Conservation (phyloP, 2,888 invertebrate genomes). For the Lepidochitona cinerea region DNA sequence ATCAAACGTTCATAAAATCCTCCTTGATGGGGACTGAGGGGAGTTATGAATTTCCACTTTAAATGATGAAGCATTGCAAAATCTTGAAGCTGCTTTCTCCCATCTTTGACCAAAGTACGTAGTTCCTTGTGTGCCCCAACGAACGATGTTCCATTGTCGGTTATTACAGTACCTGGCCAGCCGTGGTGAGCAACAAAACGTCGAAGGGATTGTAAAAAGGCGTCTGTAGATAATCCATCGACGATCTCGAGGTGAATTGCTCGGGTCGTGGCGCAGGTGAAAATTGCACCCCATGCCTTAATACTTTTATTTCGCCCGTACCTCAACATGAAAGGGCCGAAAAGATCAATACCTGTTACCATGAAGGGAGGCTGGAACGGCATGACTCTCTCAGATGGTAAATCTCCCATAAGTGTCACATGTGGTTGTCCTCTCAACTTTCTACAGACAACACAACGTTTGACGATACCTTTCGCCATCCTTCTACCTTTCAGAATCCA, state of each 20-base stretch:
- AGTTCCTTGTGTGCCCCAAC: not conserved
- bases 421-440: not conserved
- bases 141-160: constrained; percentile 2
- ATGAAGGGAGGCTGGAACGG: not conserved
- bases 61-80: not conserved
- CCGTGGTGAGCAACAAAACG: constrained; percentile 1
- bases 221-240: not conserved
- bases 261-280: too few relatives aligned
- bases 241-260: not conserved
- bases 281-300: not conserved
- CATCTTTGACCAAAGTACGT: not conserved
- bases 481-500: too few relatives aligned
- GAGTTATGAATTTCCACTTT: not conserved
- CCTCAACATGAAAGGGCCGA: not conserved
- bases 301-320: not conserved
- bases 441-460: not conserved
- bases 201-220: not conserved
- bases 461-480: too few relatives aligned
- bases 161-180: not conserved
- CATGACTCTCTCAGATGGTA: not conserved
- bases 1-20: not conserved
- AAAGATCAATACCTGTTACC: not conserved
- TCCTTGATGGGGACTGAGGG: not conserved
- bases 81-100: not conserved
- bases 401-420: not conserved